Evolutionary conservation across 2,888 invertebrate genomes (phyloP).

Genomic region (Bellardia bayeri): DNA sequence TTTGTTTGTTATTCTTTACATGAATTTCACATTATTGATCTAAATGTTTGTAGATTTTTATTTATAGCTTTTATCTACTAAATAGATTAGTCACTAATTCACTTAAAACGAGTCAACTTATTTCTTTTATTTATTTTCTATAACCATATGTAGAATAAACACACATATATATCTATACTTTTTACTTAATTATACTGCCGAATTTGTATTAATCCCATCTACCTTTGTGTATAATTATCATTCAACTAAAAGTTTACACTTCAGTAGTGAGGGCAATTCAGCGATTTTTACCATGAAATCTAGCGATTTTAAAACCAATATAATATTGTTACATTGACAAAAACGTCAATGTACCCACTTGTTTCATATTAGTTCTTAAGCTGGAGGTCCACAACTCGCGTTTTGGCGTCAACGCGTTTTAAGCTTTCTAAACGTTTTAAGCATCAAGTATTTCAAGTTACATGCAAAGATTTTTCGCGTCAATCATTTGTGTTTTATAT

Average conservation of each 20-base stretch:
- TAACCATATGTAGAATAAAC: neutral
- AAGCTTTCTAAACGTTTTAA: too few species aligned
- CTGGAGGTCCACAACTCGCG: too few species aligned
- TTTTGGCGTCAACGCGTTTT: too few species aligned
- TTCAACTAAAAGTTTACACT: constrained; percentile 28
- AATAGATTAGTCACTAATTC: constrained; percentile 37
- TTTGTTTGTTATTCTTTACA: constrained; percentile 21
- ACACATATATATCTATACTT: neutral
- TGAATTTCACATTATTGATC: constrained; percentile 31
- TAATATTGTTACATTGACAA: too few species aligned
- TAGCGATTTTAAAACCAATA: too few species aligned
- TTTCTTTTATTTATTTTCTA: neutral
- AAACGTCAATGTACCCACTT: too few species aligned
- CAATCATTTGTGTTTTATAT: too few species aligned
- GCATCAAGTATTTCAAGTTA: too few species aligned
- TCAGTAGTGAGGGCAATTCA: too few species aligned
- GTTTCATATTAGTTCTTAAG: too few species aligned
- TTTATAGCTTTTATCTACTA: constrained; percentile 6
- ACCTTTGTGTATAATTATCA: constrained; percentile 12
- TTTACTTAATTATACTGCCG: constrained; percentile 14
- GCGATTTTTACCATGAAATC: too few species aligned
- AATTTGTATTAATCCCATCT: neutral
- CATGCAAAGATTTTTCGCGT: too few species aligned
- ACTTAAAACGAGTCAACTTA: neutral
- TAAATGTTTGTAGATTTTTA: neutral